A percentile compares a stretch with the other conserved stretches of the same genome.
Evolutionary conservation across 2,797 vertebrate genomes (phyloP).

Genomic region (Leptatherina wallacei): DNA sequence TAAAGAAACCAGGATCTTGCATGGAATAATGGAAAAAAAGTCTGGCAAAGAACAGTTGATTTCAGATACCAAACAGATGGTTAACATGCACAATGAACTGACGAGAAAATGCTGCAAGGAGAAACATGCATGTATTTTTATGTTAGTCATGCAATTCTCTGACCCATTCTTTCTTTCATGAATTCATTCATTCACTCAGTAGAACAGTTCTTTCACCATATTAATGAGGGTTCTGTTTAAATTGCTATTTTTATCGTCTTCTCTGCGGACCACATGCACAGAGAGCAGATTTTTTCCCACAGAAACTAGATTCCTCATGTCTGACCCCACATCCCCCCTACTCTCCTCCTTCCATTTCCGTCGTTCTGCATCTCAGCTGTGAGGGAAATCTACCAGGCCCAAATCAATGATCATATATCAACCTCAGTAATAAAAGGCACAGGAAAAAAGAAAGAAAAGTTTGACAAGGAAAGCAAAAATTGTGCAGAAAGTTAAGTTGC

Average conservation of each 20-base stretch:
- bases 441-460: not conserved
- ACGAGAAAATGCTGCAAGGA: conserved; percentile 23
- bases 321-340: conserved; percentile 61
- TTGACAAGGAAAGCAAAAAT: conserved; percentile 7
- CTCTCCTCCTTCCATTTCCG: conserved; percentile 67
- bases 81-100: conserved; percentile 35
- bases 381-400: conserved; percentile 48
- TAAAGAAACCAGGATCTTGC: conserved; percentile 64
- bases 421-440: conserved; percentile 24
- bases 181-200: conserved; percentile 26
- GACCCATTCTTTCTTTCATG: conserved; percentile 17
- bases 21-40: conserved; percentile 38
- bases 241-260: conserved; percentile 63
- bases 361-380: conserved; percentile 63
- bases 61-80: conserved; percentile 68
- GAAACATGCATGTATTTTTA: conserved; percentile 28
- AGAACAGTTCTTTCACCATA: conserved; percentile 12
- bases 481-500: not conserved
- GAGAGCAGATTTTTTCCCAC: conserved; percentile 76
- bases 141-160: conserved; percentile 31
- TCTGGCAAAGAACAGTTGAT: conserved; percentile 43
- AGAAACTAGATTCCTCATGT: conserved; percentile 77
- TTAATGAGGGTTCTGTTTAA: conserved; percentile 36
- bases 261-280: conserved; percentile 51
- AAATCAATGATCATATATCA: conserved; percentile 45